A percentile compares a stretch with the other conserved stretches of the same genome.
Conservation (phyloP, 2,888 invertebrate genomes). For the Baronia brevicornis region DNA sequence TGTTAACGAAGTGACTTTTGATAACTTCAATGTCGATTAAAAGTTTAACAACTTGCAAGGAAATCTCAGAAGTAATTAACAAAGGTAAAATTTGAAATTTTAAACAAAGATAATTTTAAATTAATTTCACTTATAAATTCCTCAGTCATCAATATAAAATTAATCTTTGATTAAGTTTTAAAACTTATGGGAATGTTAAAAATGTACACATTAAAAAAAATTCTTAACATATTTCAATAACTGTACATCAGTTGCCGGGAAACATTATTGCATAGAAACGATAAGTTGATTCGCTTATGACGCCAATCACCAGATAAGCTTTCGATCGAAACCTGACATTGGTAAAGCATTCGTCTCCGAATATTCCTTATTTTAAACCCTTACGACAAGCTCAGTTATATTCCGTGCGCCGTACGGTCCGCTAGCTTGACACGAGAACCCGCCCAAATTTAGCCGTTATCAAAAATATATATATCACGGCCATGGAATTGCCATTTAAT, state of each 20-base stretch:
- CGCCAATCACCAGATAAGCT: slow-evolving; percentile 57
- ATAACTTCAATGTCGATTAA: too few relatives aligned
- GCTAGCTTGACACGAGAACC: slow-evolving; percentile 35
- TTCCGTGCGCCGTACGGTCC: slow-evolving; percentile 50
- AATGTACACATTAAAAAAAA: too few relatives aligned
- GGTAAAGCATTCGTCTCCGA: slow-evolving; percentile 47
- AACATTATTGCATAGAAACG: slow-evolving; percentile 12
- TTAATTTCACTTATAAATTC: too few relatives aligned
- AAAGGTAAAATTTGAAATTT: too few relatives aligned
- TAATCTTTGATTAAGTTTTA: too few relatives aligned
- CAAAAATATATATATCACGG: slow-evolving; percentile 38
- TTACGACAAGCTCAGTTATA: slow-evolving; percentile 55
- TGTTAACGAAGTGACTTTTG: too few relatives aligned
- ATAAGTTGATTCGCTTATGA: slow-evolving; percentile 24
- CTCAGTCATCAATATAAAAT: too few relatives aligned
- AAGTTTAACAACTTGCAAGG: too few relatives aligned
- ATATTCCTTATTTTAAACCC: slow-evolving; percentile 48
- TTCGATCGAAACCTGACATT: slow-evolving; percentile 49
- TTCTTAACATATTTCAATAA: too few relatives aligned
- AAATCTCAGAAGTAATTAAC: too few relatives aligned
- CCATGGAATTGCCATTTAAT: slow-evolving; percentile 48
- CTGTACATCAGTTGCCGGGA: slow-evolving; percentile 5
- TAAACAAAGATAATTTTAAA: too few relatives aligned
- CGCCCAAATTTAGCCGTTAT: slow-evolving; percentile 26
- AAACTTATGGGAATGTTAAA: too few relatives aligned